Evolutionary conservation across 2,888 invertebrate genomes (phyloP), one percentile per base, ranked within the genome.

Genomic region (Netelia virgata): DNA sequence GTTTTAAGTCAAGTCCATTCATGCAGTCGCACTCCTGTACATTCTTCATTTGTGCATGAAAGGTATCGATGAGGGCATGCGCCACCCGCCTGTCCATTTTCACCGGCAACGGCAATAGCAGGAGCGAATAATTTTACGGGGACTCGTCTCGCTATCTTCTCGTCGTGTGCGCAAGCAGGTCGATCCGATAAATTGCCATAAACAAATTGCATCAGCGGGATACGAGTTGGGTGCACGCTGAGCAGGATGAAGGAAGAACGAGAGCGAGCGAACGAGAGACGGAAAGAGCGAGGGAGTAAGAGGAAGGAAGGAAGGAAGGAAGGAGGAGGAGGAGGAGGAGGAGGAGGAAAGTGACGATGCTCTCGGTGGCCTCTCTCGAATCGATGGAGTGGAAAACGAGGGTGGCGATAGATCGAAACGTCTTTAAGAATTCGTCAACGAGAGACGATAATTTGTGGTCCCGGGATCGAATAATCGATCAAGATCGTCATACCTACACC

Each of bases 111-210:
- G 16, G 70, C 8, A 55, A 18, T 50, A n/a, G 57, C 47, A 36
- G 76, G 66, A 23, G 59, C 64, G 64, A 69, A 74, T 83, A 80
- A 83, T 80, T 83, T 80, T 75, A 80, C 41, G 64, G 50, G 41
- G 43, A 47, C 18, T 75, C 74, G 70, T 72, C 61, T 72, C 59
- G 50, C 59, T 20, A 66, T 61, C 75, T 72, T 68, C 59, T 68
- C 77, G 75, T 23, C 66, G 50, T 28, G 20, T 43, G 9, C 5
- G 57, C 64, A n/a, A 64, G 43, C 66, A 66, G 76, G 55, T 63
- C 53, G 59, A 23, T 70, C 59, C 84, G 73, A 84, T 84, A 84
- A 84, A 84, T 84, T 84, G 81, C 84, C 81, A 84, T 81, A 84
- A 84, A 81, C 81, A 84, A 84, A 84, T 84, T 84, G 81, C 81